Evolutionary conservation across 2,113 vertebrate species (phyloP), one percentile per base, ranked within the genome.

Genomic region (Ptychochromis oligacanthus): DNA sequence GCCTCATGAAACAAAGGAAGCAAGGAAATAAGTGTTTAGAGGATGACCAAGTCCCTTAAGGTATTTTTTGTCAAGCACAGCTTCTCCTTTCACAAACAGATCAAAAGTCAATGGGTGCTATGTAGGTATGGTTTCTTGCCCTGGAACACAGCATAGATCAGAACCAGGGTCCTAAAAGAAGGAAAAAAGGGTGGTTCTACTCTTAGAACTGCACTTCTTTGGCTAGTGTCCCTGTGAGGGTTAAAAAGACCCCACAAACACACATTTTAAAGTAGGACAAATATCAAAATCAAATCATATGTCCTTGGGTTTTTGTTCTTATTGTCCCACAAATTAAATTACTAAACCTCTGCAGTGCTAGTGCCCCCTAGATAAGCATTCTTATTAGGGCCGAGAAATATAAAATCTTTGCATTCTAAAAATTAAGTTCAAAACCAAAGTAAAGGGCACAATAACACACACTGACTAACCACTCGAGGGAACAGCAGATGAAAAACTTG

Each of bases 1-100:
- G 26, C 24, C 34, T 75, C 18, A 38, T 38, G 67, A 85, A 26
- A 20, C 58, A 72, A 70, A 60, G 43, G n/a, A 6, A 34, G 14
- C 20, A n/a, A 40, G 24, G 57, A 38, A 77, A 26, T 6, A 74
- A 57, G n/a, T 62, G 34, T 38, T 64, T 6, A 49, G 49, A 40
- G 75, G 9, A 49, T 1, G 11, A 17, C 6, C 15, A 14, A 12
- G 58, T 76, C 31, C 15, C 38, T 18, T 22, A 28, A 75, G 77
- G 36, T 13, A 64, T 67, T 62, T 75, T 55, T n/a, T 7, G 55
- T 76, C 18, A 72, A 85, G 70, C 67, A 80, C 65, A 72, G 13
- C 3, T 6, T 31, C 28, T 31, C 49, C 36, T 57, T 15, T 46
- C n/a, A 26, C 8, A 26, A 46, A 77, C 67, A 79, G 43, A 55